phyloP scores from a whole-genome alignment of 2,888 invertebrate genomes.

The Pelosia muscerda region DNA sequence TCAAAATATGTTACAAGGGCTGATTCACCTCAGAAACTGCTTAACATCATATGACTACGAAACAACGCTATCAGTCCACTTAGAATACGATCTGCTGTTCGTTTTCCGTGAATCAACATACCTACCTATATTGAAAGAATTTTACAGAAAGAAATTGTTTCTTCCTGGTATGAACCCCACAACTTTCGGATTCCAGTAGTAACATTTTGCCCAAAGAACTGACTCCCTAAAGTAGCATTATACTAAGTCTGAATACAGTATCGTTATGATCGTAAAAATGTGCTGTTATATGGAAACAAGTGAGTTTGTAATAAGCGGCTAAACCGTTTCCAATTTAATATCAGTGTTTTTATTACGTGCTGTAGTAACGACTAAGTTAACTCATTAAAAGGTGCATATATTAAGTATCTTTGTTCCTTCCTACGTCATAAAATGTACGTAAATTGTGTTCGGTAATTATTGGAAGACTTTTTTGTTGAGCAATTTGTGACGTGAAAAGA shows the following conservation, averaged over 20 bases:
- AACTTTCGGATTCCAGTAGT: neutral
- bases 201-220: neutral
- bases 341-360: constrained; percentile 12
- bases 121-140: too few relatives aligned
- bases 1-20: too few relatives aligned
- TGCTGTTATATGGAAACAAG: neutral
- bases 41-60: too few relatives aligned
- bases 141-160: too few relatives aligned
- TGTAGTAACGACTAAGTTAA: constrained; percentile 2
- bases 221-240: neutral
- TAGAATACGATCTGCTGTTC: too few relatives aligned
- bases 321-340: constrained; percentile 15
- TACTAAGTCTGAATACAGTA: neutral
- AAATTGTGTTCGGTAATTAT: constrained; percentile 70
- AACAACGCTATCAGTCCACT: too few relatives aligned
- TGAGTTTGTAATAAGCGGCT: constrained; percentile 7
- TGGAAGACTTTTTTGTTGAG: constrained; percentile 76
- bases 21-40: too few relatives aligned
- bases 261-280: neutral
- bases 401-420: constrained; percentile 35
- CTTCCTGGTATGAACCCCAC: neutral
- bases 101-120: too few relatives aligned
- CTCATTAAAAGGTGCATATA: constrained; percentile 26
- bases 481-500: constrained; percentile 80
- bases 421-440: constrained; percentile 50